phyloP scores from a whole-genome alignment of 2,888 invertebrate genomes.

The Ligdia adustata region DNA sequence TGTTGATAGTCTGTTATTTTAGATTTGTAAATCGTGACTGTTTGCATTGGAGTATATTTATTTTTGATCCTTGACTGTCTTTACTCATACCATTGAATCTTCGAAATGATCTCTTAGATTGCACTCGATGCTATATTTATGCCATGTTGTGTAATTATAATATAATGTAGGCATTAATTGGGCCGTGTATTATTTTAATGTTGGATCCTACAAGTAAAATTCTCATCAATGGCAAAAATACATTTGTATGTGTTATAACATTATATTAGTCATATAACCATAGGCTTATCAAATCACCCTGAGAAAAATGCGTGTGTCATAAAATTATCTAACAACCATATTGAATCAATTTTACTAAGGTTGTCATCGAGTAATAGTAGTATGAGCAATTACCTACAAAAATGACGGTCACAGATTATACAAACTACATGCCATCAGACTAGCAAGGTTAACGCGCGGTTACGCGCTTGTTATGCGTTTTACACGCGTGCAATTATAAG shows the following conservation, averaged over 20 bases:
- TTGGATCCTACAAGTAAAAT: no score
- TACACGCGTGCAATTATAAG: neutral
- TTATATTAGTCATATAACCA: no score
- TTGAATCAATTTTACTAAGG: neutral
- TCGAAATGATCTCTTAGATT: no score
- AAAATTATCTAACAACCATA: neutral
- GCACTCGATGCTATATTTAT: no score
- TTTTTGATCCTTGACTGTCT: neutral
- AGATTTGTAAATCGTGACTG: neutral
- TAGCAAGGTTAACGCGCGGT: slow-evolving; percentile 41
- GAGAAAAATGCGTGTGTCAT: no score
- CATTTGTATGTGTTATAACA: no score
- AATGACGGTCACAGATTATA: slow-evolving; percentile 24
- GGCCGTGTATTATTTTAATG: no score
- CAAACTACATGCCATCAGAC: slow-evolving; percentile 20
- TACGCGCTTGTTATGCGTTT: slow-evolving; percentile 11
- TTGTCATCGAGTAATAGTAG: neutral
- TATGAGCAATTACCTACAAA: neutral
- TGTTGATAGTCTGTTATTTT: slow-evolving; percentile 5
- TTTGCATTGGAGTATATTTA: neutral
- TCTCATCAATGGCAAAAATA: no score
- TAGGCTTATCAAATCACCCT: no score
- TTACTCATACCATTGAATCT: no score
- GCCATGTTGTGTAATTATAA: no score
- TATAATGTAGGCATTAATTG: no score